phyloP scores from a whole-genome alignment of 2,888 invertebrate genomes.

The Campaea margaritaria region DNA sequence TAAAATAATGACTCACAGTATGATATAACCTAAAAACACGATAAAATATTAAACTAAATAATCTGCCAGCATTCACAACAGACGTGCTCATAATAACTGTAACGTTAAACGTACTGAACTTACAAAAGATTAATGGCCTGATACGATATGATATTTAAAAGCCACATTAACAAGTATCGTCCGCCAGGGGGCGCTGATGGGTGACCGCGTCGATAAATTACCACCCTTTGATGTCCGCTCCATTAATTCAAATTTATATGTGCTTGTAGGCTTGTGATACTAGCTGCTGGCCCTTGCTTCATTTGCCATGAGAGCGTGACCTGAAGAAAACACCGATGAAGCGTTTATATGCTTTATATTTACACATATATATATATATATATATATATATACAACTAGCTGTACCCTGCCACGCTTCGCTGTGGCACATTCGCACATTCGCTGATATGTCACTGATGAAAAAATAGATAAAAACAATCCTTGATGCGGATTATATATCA shows the following conservation, averaged over 20 bases:
- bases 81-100: neutral
- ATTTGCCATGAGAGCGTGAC: neutral
- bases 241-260: conserved; percentile 29
- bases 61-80: neutral
- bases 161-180: conserved; percentile 30
- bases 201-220: conserved; percentile 35
- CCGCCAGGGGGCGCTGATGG: conserved; percentile 12
- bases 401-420: too few species aligned
- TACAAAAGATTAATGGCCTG: conserved; percentile 26
- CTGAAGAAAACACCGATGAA: neutral
- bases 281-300: neutral
- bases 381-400: neutral
- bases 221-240: conserved; percentile 24
- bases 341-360: too few species aligned
- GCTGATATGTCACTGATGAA: too few species aligned
- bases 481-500: too few species aligned
- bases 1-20: neutral
- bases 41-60: neutral
- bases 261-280: conserved; percentile 10
- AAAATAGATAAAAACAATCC: too few species aligned
- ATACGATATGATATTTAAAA: conserved; percentile 27
- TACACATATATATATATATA: neutral
- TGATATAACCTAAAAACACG: neutral
- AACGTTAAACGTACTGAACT: conserved; percentile 2
- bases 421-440: too few species aligned